Evolutionary conservation across 2,888 invertebrate genomes (phyloP).

Genomic region (Metellina segmentata): DNA sequence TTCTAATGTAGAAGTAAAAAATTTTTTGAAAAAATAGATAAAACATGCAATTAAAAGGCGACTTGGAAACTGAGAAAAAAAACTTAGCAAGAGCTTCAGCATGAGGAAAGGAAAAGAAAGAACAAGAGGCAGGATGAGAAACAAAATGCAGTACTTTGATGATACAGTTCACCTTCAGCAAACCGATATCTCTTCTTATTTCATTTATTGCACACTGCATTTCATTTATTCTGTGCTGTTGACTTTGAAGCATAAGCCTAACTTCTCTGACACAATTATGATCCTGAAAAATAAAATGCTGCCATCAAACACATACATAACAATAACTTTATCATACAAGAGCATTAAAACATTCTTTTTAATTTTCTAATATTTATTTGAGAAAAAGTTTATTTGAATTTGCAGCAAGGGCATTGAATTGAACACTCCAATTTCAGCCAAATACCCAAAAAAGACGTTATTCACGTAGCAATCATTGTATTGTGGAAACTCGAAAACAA

Average conservation of each 20-base stretch:
- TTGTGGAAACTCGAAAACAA: no score
- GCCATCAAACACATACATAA: no score
- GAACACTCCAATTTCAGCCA: no score
- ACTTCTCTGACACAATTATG: slow-evolving; percentile 96
- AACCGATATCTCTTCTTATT: slow-evolving; percentile 92
- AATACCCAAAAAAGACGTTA: no score
- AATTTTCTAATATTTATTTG: no score
- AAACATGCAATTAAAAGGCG: slow-evolving; percentile 77
- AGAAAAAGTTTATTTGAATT: no score
- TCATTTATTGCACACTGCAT: slow-evolving; percentile 93
- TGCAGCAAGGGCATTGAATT: no score
- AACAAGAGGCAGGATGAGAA: slow-evolving; percentile 36
- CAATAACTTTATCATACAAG: no score
- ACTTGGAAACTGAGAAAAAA: slow-evolving; percentile 4
- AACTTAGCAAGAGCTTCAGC: not conserved
- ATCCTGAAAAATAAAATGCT: slow-evolving; percentile 82
- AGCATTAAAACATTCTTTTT: no score
- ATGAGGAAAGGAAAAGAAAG: not conserved
- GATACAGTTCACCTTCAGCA: slow-evolving; percentile 87
- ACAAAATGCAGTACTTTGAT: slow-evolving; percentile 70
- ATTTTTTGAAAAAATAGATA: not conserved
- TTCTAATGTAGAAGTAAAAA: not conserved
- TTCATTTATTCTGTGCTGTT: slow-evolving; percentile 92
- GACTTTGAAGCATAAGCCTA: slow-evolving; percentile 90
- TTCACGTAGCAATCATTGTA: no score